Evolutionary conservation across 2,888 invertebrate genomes (phyloP).

Genomic region (Tiliacea citrago): DNA sequence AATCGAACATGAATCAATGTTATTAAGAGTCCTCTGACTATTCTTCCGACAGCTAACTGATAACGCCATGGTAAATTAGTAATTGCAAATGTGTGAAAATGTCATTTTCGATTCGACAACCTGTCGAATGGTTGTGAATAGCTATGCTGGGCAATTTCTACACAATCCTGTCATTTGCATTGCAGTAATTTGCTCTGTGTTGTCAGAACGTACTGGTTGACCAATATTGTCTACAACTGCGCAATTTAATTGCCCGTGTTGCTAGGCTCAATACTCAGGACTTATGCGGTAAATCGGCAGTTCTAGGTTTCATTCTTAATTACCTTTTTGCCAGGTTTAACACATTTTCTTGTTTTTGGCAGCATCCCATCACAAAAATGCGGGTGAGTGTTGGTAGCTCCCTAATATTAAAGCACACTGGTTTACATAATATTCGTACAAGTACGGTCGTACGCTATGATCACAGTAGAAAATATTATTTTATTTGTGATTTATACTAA

Average conservation of each 20-base stretch:
- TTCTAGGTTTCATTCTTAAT: constrained; percentile 13
- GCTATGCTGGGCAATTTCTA: not conserved
- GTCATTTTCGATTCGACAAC: not conserved
- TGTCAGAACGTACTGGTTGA: not conserved
- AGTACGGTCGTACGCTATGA: not conserved
- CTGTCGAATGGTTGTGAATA: not conserved
- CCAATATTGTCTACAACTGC: not conserved
- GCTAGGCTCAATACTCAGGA: constrained; percentile 10
- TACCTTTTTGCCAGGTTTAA: not conserved
- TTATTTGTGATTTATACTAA: not conserved
- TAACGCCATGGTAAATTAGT: not conserved
- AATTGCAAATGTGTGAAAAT: not conserved
- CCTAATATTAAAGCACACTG: constrained; percentile 32
- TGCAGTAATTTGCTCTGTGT: not conserved
- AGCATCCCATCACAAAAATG: constrained; percentile 1
- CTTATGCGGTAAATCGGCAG: constrained; percentile 8
- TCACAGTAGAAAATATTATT: not conserved
- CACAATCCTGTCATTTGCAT: not conserved
- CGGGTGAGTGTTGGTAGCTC: not conserved
- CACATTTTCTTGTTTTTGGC: not conserved
- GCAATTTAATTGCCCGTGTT: not conserved
- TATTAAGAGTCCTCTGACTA: not conserved
- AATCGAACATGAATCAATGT: not conserved
- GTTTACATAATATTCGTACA: not conserved
- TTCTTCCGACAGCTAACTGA: not conserved